Percentiles rank a stretch among this genome's conserved stretches.
Conservation (phyloP, 2,888 invertebrate genomes). For the Bombylius major region DNA sequence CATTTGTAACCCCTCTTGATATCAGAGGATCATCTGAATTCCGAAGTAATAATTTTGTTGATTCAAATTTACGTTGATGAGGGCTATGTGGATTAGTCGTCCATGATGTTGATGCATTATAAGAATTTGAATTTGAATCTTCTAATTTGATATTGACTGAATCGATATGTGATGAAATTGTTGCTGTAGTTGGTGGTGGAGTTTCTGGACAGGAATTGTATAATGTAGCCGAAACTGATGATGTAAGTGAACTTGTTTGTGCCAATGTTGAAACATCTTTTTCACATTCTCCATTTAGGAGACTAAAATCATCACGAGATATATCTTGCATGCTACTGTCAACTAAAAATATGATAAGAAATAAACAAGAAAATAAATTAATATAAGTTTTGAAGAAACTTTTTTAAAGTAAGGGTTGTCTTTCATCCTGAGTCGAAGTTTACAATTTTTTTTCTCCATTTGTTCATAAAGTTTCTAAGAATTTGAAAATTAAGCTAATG, state of each 20-base stretch:
- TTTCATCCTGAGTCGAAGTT: no score
- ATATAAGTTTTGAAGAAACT: no score
- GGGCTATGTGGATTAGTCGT: constrained; percentile 8
- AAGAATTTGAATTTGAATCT: constrained; percentile 10
- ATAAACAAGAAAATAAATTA: background rate
- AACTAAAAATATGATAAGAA: constrained; percentile 15
- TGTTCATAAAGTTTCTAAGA: background rate
- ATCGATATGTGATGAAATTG: constrained; percentile 2
- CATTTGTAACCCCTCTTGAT: constrained; percentile 30
- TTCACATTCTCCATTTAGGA: constrained; percentile 21
- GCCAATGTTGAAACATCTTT: constrained; percentile 17
- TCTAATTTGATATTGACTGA: constrained; percentile 10
- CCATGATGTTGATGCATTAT: constrained; percentile 6
- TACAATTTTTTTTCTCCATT: no score
- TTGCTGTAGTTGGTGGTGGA: background rate
- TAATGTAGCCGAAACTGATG: background rate
- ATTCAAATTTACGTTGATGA: constrained; percentile 17
- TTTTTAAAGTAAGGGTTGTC: no score
- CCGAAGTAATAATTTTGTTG: constrained; percentile 25
- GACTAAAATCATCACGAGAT: constrained; percentile 24
- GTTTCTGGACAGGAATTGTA: background rate
- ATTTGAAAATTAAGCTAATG: background rate
- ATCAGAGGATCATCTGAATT: constrained; percentile 37
- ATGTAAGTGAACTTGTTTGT: background rate
- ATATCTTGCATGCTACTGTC: constrained; percentile 34